phyloP scores from a whole-genome alignment of 2,888 invertebrate species.

The Noctua janthina region DNA sequence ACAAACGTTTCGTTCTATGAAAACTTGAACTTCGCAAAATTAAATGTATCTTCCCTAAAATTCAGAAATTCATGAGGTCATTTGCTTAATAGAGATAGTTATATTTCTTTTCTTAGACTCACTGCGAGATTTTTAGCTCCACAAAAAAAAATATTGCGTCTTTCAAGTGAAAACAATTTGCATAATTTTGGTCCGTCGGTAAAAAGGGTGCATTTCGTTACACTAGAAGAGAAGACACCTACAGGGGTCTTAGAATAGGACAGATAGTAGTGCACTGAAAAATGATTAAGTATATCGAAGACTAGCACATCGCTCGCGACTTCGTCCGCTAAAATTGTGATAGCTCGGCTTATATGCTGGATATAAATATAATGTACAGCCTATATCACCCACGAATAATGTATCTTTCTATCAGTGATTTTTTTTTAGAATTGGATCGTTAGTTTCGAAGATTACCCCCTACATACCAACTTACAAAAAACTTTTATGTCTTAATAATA shows the following conservation, averaged over 20 bases:
- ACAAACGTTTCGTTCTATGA: not conserved
- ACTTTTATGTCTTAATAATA: no score
- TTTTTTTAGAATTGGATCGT: no score
- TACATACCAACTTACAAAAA: no score
- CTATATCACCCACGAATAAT: no score
- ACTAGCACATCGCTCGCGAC: no score
- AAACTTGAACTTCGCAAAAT: not conserved
- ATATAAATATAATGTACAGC: no score
- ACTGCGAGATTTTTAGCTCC: not conserved
- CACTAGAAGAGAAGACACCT: not conserved
- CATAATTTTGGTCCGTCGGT: not conserved
- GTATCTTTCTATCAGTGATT: no score
- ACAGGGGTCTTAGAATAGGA: not conserved
- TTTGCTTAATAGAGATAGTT: not conserved
- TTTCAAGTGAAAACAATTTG: not conserved
- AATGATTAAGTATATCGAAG: not conserved
- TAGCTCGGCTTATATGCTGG: no score
- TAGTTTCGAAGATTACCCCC: no score
- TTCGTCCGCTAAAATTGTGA: no score
- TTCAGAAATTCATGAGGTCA: not conserved
- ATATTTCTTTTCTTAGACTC: not conserved
- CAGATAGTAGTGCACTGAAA: not conserved
- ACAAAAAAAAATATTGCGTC: not conserved
- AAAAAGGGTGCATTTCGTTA: not conserved
- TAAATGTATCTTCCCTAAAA: not conserved